Percentiles rank a stretch among this genome's conserved stretches.
These are phyloP conservation scores for Trididemnum miniatum DNA, from an alignment of 23 tunicate genomes.

Conservation along the genomic window DNA sequence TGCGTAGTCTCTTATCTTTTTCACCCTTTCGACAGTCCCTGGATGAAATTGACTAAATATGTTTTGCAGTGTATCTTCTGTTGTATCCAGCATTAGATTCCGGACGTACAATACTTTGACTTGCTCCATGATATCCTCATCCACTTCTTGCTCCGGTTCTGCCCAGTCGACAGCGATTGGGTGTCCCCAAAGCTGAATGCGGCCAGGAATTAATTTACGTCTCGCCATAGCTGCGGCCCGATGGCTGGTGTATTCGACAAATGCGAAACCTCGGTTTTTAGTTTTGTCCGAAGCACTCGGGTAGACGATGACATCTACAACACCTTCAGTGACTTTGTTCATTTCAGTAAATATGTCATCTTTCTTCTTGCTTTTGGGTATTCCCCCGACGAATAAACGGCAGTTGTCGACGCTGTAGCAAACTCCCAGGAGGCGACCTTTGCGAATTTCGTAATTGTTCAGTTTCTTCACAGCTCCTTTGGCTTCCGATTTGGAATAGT, in stretches of 20 bases:
- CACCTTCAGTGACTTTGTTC: constrained; percentile 90
- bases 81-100: constrained; percentile 98
- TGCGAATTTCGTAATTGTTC: constrained; percentile 93
- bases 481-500: constrained; percentile 67
- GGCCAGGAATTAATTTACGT: constrained; percentile 93
- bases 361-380: constrained; percentile 91
- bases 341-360: constrained; percentile 86
- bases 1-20: constrained; percentile 90
- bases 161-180: constrained; percentile 99
- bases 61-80: constrained; percentile 93
- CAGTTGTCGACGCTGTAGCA: constrained; percentile 98
- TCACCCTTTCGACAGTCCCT: constrained; percentile 90
- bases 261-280: constrained; percentile 97
- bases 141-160: constrained; percentile 99
- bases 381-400: constrained; percentile 98
- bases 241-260: constrained; percentile 90
- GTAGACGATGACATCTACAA: constrained; percentile 93
- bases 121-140: constrained; percentile 92
- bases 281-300: constrained; percentile 96
- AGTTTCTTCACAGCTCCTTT: constrained; percentile 82
- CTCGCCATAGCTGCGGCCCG: constrained; percentile 98
- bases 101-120: constrained; percentile 98
- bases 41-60: constrained; percentile 90
- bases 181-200: constrained; percentile 99
- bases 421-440: constrained; percentile 94